These are phyloP conservation scores for Eira barbara DNA, from an alignment of 2,113 vertebrate genomes.

Conservation along the genomic window DNA sequence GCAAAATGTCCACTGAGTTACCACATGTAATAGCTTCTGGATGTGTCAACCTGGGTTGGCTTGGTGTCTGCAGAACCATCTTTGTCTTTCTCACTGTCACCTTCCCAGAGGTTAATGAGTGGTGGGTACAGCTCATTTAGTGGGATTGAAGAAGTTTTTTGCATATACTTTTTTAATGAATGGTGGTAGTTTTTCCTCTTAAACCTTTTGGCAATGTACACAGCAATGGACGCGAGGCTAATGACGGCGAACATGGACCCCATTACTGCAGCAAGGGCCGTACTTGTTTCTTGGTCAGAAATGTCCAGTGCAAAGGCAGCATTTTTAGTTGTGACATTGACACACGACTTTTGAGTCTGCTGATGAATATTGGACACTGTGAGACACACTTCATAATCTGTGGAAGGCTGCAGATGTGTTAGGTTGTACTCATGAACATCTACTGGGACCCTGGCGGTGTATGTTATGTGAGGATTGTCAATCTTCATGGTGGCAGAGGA, in stretches of 20 bases:
- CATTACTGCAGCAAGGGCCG: constrained; percentile 93
- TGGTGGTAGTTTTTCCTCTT: constrained; percentile 99
- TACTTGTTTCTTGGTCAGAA: constrained; percentile 92
- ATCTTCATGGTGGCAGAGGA: constrained; percentile 98
- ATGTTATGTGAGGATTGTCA: constrained; percentile 97
- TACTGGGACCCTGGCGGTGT: constrained; percentile 95
- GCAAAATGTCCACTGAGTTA: constrained; percentile 87
- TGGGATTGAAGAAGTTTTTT: constrained; percentile 98
- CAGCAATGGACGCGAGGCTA: constrained; percentile 89
- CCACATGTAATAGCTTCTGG: constrained; percentile 99
- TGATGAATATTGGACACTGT: constrained; percentile 94
- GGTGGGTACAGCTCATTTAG: constrained; percentile 98
- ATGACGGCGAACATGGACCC: constrained; percentile 94
- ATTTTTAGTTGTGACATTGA: constrained; percentile 96
- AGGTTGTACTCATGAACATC: constrained; percentile 98
- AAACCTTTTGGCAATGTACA: constrained; percentile 92
- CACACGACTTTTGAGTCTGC: constrained; percentile 94
- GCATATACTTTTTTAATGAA: constrained; percentile 99
- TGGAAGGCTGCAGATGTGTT: constrained; percentile 95
- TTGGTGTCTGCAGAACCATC: constrained; percentile 92
- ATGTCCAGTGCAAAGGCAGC: constrained; percentile 90
- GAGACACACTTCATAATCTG: constrained; percentile 97
- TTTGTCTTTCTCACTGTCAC: constrained; percentile 96
- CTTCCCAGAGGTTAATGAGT: constrained; percentile 98
- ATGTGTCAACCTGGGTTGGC: constrained; percentile 96